Base-by-base conservation (phyloP, 35 echinoderm and acorn worm species). In the Lytechinus pictus region DNA sequence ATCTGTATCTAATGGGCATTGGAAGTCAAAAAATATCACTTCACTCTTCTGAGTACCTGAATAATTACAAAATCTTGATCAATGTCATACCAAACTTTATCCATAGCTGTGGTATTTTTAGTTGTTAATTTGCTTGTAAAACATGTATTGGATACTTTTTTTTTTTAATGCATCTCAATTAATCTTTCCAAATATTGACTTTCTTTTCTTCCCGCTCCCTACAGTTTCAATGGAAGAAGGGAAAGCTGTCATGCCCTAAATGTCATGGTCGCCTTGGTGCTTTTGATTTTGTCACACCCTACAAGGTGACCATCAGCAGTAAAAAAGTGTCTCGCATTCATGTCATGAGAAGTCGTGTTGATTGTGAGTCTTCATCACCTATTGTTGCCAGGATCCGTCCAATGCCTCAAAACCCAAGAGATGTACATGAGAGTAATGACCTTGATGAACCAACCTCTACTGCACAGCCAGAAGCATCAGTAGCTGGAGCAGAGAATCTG, bases 231-330 rank as follows among this genome's bases (percentile, higher is more conserved):
- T 99, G 98, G 98, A 99, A 97, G 10, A 95, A 87, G 52, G 98
- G 98, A 87, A 99, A 99, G 86, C 92, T 99, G 10, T 66, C 66
- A 8, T 99, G 98, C 55, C 98, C 97, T 27, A 99, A 99, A 57
- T 99, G 98, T 79, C 51, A 92, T 29, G 98, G 98, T 10, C 95
- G 98, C 8, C 96, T 99, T 55, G 98, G 98, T 27, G 97, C 98
- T 13, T 99, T 97, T 96, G 98, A 99, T 57, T 99, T 97, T 90
- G 88, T 97, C 54, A 93, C 86, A 19, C 96, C 95, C 19, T 90
- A 96, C 86, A 99, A 90, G 52, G 79, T 92, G 44, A 86, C 66
- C 1, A 44, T 24, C 14, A 95, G 61, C 10, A 94, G 92, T 55
- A 86, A 92, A 13, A 86, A 86, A 21, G 53, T 89, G 51, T 95